Percentiles rank a stretch among this genome's conserved stretches.
phyloP scores from a whole-genome alignment of 1,140 invertebrate genomes.

The Cydia splendana region DNA sequence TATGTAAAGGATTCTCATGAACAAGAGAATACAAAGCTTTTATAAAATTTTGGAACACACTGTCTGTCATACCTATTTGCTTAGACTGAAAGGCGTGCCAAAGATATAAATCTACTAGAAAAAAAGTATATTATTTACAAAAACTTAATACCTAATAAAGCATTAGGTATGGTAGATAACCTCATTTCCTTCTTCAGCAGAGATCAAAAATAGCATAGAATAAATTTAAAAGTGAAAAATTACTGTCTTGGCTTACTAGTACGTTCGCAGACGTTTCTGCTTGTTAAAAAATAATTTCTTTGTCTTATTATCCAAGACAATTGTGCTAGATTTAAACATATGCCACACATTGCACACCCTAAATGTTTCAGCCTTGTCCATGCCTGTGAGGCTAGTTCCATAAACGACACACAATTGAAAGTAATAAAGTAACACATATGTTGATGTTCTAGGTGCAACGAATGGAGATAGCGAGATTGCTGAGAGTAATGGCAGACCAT shows the following conservation, averaged over 20 bases:
- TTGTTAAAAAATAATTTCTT: too few species aligned
- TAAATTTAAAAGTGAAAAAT: too few species aligned
- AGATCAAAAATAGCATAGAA: too few species aligned
- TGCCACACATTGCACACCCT: constrained; percentile 59
- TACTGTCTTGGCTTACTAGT: too few species aligned
- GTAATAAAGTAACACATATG: constrained; percentile 56
- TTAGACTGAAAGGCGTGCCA: too few species aligned
- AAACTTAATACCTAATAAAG: too few species aligned
- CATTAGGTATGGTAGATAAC: too few species aligned
- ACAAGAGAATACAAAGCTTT: not conserved
- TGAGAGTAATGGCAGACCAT: constrained; percentile 19
- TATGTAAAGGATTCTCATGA: constrained; percentile 1
- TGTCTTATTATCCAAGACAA: not conserved
- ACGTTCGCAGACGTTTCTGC: too few species aligned
- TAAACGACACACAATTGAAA: constrained; percentile 67
- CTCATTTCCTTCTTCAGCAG: too few species aligned
- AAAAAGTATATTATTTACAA: too few species aligned
- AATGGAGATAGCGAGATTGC: constrained; percentile 27
- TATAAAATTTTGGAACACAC: not conserved
- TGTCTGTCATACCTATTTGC: too few species aligned
- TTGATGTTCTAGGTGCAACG: constrained; percentile 33
- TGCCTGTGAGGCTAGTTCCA: constrained; percentile 47
- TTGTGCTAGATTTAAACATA: constrained; percentile 47
- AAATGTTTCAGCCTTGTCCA: constrained; percentile 59
- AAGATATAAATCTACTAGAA: too few species aligned